These are phyloP conservation scores for Lutjanus argentimaculatus DNA, from an alignment of 2,797 vertebrate genomes.

Conservation along the genomic window DNA sequence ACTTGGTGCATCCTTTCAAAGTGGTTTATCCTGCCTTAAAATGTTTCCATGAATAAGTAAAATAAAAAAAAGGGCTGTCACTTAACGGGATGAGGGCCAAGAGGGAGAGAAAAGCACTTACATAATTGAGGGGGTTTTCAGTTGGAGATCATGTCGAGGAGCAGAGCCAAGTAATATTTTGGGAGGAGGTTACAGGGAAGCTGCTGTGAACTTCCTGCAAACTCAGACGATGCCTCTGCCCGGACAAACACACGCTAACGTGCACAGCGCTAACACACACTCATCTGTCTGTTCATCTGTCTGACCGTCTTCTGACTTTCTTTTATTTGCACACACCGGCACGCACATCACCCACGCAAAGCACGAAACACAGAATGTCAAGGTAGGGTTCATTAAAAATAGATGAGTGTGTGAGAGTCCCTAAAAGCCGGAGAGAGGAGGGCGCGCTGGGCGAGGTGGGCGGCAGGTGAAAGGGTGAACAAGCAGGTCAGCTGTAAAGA, in stretches of 20 bases:
- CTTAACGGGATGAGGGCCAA: slow-evolving; percentile 12
- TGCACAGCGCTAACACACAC: slow-evolving; percentile 7
- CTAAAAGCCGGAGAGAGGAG: slow-evolving; percentile 47
- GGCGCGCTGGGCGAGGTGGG: slow-evolving; percentile 22
- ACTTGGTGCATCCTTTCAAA: slow-evolving; percentile 40
- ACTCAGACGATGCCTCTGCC: not conserved
- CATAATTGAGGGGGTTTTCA: slow-evolving; percentile 68
- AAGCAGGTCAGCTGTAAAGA: slow-evolving; percentile 20
- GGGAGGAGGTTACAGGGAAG: slow-evolving; percentile 36
- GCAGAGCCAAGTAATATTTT: slow-evolving; percentile 30
- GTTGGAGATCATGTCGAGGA: slow-evolving; percentile 16
- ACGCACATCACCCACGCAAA: slow-evolving; percentile 17
- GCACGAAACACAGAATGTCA: slow-evolving; percentile 34
- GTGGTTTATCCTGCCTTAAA: slow-evolving; percentile 57
- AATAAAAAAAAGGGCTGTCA: slow-evolving; percentile 31
- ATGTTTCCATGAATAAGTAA: slow-evolving; percentile 70
- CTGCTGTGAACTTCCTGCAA: slow-evolving; percentile 30
- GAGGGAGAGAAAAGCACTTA: slow-evolving; percentile 43
- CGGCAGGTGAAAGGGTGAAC: slow-evolving; percentile 32
- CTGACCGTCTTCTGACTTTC: slow-evolving; percentile 8
- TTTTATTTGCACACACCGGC: slow-evolving; percentile 26
- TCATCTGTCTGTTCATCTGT: not conserved
- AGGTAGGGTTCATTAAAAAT: slow-evolving; percentile 57
- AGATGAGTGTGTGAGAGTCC: slow-evolving; percentile 45
- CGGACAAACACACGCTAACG: slow-evolving; percentile 18